Evolutionary conservation across 2,113 vertebrate genomes (phyloP).

Genomic region (Aphyosemion australe): DNA sequence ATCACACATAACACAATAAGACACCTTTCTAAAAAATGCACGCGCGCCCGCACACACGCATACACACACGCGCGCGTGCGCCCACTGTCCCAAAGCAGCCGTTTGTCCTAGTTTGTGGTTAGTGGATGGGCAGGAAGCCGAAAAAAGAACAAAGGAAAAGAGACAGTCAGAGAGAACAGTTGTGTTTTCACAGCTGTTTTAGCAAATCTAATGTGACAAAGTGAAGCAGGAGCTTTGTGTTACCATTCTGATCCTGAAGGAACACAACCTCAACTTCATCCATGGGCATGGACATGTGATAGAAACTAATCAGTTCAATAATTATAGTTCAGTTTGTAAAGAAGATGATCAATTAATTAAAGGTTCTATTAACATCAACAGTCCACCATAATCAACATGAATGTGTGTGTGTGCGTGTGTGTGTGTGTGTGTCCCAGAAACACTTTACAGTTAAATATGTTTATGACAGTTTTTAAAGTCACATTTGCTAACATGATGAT

Average conservation of each 20-base stretch:
- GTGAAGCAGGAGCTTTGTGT: constrained; percentile 80
- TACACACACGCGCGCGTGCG: constrained; percentile 17
- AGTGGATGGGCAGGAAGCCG: constrained; percentile 45
- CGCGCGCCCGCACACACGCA: constrained; percentile 24
- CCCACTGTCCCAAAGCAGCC: constrained; percentile 70
- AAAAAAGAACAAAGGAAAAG: constrained; percentile 68
- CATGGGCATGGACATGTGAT: constrained; percentile 22
- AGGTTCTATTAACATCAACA: too few species aligned
- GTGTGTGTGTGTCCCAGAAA: too few species aligned
- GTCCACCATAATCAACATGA: too few species aligned
- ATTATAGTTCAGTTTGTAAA: too few species aligned
- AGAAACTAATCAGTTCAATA: constrained; percentile 8
- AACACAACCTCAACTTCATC: constrained; percentile 48
- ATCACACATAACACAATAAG: constrained; percentile 68
- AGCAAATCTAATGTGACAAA: constrained; percentile 89
- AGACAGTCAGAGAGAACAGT: constrained; percentile 77
- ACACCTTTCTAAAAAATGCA: constrained; percentile 23
- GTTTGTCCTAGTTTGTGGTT: constrained; percentile 77
- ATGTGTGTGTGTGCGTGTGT: too few species aligned
- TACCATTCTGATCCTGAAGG: constrained; percentile 77
- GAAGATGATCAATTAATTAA: too few species aligned
- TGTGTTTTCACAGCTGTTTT: constrained; percentile 89
- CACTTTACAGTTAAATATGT: too few species aligned
- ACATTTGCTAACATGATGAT: too few species aligned
- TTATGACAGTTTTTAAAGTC: too few species aligned